These are phyloP conservation scores for Hemistola chrysoprasaria DNA, from an alignment of 2,888 invertebrate genomes.

Conservation along the genomic window DNA sequence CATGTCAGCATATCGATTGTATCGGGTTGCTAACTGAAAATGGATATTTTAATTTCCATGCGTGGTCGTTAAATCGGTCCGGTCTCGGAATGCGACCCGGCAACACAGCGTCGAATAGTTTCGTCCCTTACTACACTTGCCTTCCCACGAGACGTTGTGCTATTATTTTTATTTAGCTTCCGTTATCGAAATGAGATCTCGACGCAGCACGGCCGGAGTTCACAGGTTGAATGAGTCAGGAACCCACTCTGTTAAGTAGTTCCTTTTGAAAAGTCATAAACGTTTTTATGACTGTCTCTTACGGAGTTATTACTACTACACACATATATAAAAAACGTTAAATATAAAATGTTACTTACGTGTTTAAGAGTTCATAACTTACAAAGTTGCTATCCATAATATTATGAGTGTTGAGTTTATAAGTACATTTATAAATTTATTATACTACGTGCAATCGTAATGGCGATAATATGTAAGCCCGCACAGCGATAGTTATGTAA, in stretches of 20 bases:
- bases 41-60: slow-evolving; percentile 17
- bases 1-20: slow-evolving; percentile 25
- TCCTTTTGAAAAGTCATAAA: slow-evolving; percentile 31
- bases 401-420: no score
- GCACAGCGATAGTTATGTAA: slow-evolving; percentile 60
- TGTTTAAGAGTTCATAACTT: no score
- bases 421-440: no score
- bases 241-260: slow-evolving; percentile 11
- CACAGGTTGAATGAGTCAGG: slow-evolving; percentile 45
- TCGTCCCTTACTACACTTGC: slow-evolving; percentile 1
- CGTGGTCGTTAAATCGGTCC: slow-evolving; percentile 9
- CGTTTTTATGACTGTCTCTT: slow-evolving; percentile 10
- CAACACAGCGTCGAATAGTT: slow-evolving; percentile 6
- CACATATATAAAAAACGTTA: no score
- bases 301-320: not conserved
- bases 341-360: no score
- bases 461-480: slow-evolving; percentile 41
- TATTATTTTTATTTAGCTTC: slow-evolving; percentile 42
- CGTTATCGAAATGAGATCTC: slow-evolving; percentile 35
- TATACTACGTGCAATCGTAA: not conserved
- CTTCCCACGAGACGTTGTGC: slow-evolving; percentile 27
- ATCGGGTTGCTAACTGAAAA: slow-evolving; percentile 11
- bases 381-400: no score
- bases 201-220: slow-evolving; percentile 40
- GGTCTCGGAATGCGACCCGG: slow-evolving; percentile 24